A percentile compares a stretch with the other conserved stretches of the same genome.
Conservation (phyloP, 2,888 invertebrate genomes). For the Desoria tigrina region DNA sequence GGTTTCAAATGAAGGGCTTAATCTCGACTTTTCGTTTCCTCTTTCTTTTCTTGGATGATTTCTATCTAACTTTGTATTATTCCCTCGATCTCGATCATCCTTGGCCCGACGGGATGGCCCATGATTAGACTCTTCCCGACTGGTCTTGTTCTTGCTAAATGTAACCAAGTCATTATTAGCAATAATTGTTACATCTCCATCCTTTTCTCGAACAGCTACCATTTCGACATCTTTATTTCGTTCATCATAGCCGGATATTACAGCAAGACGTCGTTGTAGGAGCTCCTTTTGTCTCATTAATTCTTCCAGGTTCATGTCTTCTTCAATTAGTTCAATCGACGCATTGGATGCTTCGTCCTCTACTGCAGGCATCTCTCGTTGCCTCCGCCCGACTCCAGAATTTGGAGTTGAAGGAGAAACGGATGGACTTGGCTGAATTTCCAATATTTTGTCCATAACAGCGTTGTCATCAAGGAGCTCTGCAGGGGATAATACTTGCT, state of each 20-base stretch:
- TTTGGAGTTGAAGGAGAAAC: slow-evolving; percentile 16
- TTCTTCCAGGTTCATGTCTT: slow-evolving; percentile 83
- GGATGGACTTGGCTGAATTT: slow-evolving; percentile 17
- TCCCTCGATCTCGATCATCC: slow-evolving; percentile 11
- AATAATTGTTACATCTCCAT: not conserved
- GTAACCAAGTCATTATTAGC: slow-evolving; percentile 1
- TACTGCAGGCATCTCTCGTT: slow-evolving; percentile 21
- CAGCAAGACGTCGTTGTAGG: slow-evolving; percentile 41
- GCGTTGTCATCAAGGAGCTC: too few relatives aligned
- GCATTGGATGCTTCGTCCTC: slow-evolving; percentile 64
- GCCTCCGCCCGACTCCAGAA: slow-evolving; percentile 15
- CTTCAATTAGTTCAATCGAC: slow-evolving; percentile 61
- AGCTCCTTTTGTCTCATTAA: slow-evolving; percentile 83
- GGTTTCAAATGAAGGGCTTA: not conserved
- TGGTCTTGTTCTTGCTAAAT: slow-evolving; percentile 17
- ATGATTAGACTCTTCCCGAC: slow-evolving; percentile 12
- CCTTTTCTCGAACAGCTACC: slow-evolving; percentile 28
- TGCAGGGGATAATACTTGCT: slow-evolving; percentile 16
- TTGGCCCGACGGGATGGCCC: not conserved
- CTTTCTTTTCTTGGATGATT: slow-evolving; percentile 38
- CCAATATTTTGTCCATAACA: slow-evolving; percentile 12
- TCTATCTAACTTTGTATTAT: not conserved
- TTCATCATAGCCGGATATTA: slow-evolving; percentile 24
- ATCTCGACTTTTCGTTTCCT: slow-evolving; percentile 39
- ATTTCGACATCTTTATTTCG: slow-evolving; percentile 22